These are phyloP conservation scores for Orbicella faveolata DNA, from an alignment of 64 coral and sea anemone species.

Conservation along the genomic window DNA sequence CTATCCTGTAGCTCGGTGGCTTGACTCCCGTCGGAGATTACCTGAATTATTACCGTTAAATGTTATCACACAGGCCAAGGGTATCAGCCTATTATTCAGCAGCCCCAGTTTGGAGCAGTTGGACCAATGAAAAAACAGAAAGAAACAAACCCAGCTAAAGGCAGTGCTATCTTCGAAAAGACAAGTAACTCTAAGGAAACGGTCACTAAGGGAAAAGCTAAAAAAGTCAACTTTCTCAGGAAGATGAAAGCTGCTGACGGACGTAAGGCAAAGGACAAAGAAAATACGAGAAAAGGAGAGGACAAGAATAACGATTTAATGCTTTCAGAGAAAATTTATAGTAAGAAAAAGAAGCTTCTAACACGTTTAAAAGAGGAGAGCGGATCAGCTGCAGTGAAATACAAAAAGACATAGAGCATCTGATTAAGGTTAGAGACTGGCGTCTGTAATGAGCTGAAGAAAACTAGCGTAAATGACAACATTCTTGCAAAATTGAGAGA, in stretches of 20 bases:
- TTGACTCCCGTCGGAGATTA: background rate
- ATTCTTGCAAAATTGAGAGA: too few species aligned
- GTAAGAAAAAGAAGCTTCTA: background rate
- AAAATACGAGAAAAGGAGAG: background rate
- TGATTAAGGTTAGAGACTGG: too few species aligned
- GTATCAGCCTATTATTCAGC: background rate
- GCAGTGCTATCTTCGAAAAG: background rate
- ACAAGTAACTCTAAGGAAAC: background rate
- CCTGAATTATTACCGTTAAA: too few species aligned
- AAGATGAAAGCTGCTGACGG: background rate
- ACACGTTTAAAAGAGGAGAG: background rate
- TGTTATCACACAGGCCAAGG: background rate
- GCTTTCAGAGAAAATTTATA: background rate
- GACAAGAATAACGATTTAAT: background rate
- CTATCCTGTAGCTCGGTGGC: too few species aligned
- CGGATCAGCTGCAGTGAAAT: background rate
- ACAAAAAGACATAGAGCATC: too few species aligned
- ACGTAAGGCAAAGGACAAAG: background rate
- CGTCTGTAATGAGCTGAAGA: too few species aligned
- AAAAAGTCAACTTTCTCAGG: background rate
- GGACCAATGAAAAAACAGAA: slow-evolving; percentile 10
- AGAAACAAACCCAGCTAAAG: background rate
- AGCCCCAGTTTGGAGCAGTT: background rate
- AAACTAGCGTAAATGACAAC: too few species aligned
- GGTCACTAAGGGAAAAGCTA: background rate